Evolutionary conservation across 2,888 invertebrate species (phyloP), one percentile per base, ranked within the genome.

Genomic region (Bimastos eiseni): DNA sequence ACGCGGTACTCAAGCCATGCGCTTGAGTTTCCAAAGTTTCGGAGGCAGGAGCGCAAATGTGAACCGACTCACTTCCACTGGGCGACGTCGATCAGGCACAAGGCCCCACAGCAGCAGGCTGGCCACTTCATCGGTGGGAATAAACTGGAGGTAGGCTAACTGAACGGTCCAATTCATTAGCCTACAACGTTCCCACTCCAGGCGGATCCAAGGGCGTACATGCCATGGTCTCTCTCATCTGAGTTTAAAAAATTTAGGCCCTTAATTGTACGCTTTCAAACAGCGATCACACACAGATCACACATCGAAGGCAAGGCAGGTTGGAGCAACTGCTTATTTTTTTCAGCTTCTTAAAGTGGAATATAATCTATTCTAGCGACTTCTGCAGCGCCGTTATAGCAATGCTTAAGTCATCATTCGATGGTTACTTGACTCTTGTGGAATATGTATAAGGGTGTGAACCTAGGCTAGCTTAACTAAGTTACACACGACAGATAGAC

Each of bases 11-110:
- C 86, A 15, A 86, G 86, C 36, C 86, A 86, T 37, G 37, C 86
- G 2, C 86, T 86, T 3, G 86, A 86, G 19, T 36, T 86, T 86
- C 36, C 37, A 17, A 86, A 86, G 86, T 37, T 86, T 21, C 38
- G 90, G 84, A 90, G 38, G 84, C 86, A 34, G 86, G 90, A 90
- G 36, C 44, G 41, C 44, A 83, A 38, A 33, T 83, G 90, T 24
- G 93, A 93, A 83, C 92, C 92, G 41, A 93, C 93, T 24, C 93
- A 93, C 91, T 93, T 93, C 91, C 92, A 92, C 70, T 92, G 92
- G 92, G 92, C 91, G 49, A 91, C 91, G 33, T 83, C 91, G 24
- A 90, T 89, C 70, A 34, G 90, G 37, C 37, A 83, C 37, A 83
- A 41, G 38, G 83, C 4, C 21, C 34, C 84, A 1, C 86, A 86